phyloP scores from a whole-genome alignment of 2,797 vertebrate genomes.

The Percopsis omiscomaycus region DNA sequence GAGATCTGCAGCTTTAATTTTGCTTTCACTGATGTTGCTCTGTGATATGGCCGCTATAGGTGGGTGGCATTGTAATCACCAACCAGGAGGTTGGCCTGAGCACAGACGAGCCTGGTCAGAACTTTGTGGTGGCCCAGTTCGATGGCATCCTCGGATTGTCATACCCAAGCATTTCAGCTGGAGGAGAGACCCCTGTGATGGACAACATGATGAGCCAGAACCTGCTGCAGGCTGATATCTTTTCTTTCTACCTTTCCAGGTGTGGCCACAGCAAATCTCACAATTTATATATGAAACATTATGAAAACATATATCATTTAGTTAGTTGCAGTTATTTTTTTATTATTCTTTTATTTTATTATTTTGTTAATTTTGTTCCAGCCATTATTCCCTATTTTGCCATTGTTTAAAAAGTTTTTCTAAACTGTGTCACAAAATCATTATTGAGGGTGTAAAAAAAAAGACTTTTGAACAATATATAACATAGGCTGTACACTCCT shows the following conservation, averaged over 20 bases:
- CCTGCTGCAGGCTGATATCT: conserved; percentile 70
- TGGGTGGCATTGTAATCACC: conserved; percentile 68
- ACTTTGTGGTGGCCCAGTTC: conserved; percentile 73
- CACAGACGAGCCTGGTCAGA: conserved; percentile 64
- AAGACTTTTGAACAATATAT: not conserved
- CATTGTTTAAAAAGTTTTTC: too few relatives aligned
- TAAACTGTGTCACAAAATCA: too few relatives aligned
- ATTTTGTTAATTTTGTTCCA: too few relatives aligned
- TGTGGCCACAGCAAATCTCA: conserved; percentile 32
- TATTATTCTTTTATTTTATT: too few relatives aligned
- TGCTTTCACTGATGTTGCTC: not conserved
- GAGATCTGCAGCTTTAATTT: too few relatives aligned
- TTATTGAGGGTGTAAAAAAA: too few relatives aligned
- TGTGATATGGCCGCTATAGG: conserved; percentile 49
- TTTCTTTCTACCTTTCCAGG: conserved; percentile 79
- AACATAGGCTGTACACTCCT: not conserved
- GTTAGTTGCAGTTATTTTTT: too few relatives aligned
- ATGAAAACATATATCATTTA: too few relatives aligned
- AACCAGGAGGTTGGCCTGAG: conserved; percentile 82
- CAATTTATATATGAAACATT: too few relatives aligned
- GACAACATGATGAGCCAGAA: conserved; percentile 71
- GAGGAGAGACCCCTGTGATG: conserved; percentile 58
- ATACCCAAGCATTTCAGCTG: conserved; percentile 67
- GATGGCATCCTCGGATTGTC: conserved; percentile 81
- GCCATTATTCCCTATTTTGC: too few relatives aligned